Conservation (phyloP, 2,888 invertebrate genomes). For the Cabera pusaria region DNA sequence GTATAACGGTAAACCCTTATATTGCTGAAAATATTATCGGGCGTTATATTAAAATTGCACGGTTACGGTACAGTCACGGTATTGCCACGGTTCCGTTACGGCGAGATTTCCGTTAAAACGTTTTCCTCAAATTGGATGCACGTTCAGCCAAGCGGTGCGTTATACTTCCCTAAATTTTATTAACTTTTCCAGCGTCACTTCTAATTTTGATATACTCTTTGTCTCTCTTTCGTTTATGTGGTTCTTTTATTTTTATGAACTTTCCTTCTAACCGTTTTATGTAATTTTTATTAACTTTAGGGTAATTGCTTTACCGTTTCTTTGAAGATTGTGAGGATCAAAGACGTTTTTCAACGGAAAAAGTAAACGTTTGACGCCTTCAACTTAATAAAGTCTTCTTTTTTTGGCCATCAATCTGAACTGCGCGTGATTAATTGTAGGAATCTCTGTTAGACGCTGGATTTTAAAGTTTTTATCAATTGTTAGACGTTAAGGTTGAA, state of each 20-base stretch:
- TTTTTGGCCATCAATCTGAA: no score
- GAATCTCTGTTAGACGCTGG: no score
- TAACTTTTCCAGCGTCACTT: conserved; percentile 9
- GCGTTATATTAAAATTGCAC: conserved; percentile 22
- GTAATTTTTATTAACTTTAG: conserved; percentile 17
- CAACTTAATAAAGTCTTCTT: conserved; percentile 1
- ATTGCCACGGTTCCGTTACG: not conserved
- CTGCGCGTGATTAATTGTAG: no score
- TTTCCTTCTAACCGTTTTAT: conserved; percentile 5
- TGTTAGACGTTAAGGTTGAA: no score
- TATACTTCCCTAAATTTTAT: conserved; percentile 26
- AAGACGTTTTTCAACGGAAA: conserved; percentile 1
- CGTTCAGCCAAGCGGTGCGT: conserved; percentile 20
- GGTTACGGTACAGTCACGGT: conserved; percentile 5
- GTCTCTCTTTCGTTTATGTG: conserved; percentile 5
- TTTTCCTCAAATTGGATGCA: conserved; percentile 30
- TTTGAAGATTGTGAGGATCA: no score
- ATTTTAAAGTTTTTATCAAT: no score
- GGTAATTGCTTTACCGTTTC: no score
- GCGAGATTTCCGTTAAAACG: not conserved
- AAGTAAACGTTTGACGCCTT: not conserved
- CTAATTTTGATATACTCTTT: conserved; percentile 5
- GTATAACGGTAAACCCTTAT: conserved; percentile 41
- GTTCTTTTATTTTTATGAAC: not conserved
- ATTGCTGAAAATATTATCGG: conserved; percentile 36